Evolutionary conservation across 2,888 invertebrate species (phyloP).

Genomic region (Trichogramma dendrolimi): DNA sequence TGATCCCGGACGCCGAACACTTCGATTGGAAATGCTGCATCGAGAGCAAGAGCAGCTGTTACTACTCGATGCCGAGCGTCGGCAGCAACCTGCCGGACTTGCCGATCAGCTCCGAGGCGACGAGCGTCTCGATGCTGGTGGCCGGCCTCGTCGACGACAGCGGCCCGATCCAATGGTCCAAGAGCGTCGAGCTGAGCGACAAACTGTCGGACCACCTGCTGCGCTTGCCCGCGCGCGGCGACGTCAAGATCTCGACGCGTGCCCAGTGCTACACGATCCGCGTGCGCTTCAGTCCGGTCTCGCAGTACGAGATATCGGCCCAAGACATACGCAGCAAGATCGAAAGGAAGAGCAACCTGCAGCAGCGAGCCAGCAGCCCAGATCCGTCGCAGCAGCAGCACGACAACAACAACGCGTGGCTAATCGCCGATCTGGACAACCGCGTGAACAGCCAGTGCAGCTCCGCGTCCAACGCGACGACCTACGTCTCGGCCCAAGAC

Average conservation of each 20-base stretch:
- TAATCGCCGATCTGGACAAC: no score
- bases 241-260: constrained; percentile 57
- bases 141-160: constrained; percentile 28
- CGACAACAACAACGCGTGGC: no score
- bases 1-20: constrained; percentile 49
- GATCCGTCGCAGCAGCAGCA: no score
- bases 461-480: constrained; percentile 37
- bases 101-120: constrained; percentile 30
- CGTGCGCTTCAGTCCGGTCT: constrained; percentile 58
- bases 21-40: constrained; percentile 65
- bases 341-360: constrained; percentile 46
- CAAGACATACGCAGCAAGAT: constrained; percentile 71
- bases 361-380: background rate
- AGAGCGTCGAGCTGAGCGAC: constrained; percentile 38
- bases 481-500: constrained; percentile 43
- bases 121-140: constrained; percentile 35
- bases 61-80: constrained; percentile 71
- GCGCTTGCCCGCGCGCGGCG: constrained; percentile 59
- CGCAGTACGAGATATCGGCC: constrained; percentile 71
- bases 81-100: constrained; percentile 48
- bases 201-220: constrained; percentile 56
- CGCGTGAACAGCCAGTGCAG: no score
- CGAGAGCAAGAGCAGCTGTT: constrained; percentile 55
- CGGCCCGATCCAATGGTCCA: constrained; percentile 38
- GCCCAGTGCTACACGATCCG: constrained; percentile 55